These are phyloP conservation scores for Nasua narica DNA, from an alignment of 2,797 vertebrate genomes.

Conservation along the genomic window DNA sequence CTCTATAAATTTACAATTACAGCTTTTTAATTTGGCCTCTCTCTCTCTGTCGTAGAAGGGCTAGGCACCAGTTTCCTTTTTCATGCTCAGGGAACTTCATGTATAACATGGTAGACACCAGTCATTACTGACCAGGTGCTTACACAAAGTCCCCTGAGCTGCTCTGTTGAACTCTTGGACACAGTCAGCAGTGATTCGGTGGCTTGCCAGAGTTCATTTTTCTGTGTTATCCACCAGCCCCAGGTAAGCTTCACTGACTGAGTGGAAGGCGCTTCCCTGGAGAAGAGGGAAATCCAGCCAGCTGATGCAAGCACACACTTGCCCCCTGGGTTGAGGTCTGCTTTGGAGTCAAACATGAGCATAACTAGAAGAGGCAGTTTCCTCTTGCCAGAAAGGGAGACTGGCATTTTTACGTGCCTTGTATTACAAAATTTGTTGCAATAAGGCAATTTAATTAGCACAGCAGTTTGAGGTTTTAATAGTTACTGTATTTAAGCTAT, in stretches of 20 bases:
- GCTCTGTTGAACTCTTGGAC: constrained; percentile 10
- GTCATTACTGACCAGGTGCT: not conserved
- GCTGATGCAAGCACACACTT: not conserved
- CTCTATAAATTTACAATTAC: not conserved
- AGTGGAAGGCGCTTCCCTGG: not conserved
- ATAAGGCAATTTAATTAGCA: constrained; percentile 78
- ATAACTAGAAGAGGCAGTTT: not conserved
- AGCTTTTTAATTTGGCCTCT: not conserved
- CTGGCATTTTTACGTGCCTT: constrained; percentile 67
- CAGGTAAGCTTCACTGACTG: not conserved
- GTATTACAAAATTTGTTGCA: constrained; percentile 75
- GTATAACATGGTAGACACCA: not conserved
- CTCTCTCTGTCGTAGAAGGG: not conserved
- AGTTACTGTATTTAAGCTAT: constrained; percentile 79
- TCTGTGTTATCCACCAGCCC: not conserved
- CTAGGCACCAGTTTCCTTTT: not conserved
- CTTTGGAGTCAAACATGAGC: not conserved
- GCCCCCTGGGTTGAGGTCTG: not conserved
- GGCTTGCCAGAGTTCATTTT: not conserved
- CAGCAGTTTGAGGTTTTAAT: constrained; percentile 74
- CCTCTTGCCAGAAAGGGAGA: constrained; percentile 38
- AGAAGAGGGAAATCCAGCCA: not conserved
- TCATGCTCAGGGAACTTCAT: not conserved
- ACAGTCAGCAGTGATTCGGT: not conserved
- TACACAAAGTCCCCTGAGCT: not conserved